Evolutionary conservation across 2,888 invertebrate species (phyloP).

Genomic region (Alsophila aescularia): DNA sequence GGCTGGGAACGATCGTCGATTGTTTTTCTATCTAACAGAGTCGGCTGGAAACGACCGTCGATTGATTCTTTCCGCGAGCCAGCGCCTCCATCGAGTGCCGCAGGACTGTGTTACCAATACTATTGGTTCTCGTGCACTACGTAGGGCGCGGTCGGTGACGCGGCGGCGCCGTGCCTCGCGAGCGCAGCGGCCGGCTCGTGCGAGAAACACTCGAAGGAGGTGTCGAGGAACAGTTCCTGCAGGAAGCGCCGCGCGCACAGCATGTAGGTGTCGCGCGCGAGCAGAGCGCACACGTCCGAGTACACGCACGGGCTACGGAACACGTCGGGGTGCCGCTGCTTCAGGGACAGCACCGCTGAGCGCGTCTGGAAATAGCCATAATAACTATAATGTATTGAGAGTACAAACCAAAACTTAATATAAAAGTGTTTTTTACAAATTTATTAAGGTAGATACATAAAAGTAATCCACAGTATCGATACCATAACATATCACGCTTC

Average conservation of each 20-base stretch:
- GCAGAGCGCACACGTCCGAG: conserved; percentile 93
- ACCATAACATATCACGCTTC: no score
- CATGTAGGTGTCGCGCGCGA: conserved; percentile 92
- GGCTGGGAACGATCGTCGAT: not conserved
- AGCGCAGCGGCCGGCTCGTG: conserved; percentile 79
- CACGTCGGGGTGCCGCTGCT: conserved; percentile 88
- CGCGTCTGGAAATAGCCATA: conserved; percentile 90
- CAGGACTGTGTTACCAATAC: conserved; percentile 18
- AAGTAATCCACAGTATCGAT: no score
- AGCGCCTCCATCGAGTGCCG: not conserved
- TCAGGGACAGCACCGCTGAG: conserved; percentile 90
- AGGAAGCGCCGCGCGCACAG: conserved; percentile 93
- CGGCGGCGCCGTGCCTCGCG: conserved; percentile 49
- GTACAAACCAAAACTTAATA: no score
- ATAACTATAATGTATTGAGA: no score
- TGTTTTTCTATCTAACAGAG: no score
- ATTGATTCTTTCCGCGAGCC: not conserved
- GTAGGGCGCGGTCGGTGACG: conserved; percentile 23
- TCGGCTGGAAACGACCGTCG: not conserved
- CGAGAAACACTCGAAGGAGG: conserved; percentile 87
- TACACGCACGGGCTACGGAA: conserved; percentile 96
- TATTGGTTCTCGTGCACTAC: conserved; percentile 25
- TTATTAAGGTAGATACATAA: no score
- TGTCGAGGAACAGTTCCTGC: conserved; percentile 96
- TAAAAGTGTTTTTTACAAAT: no score